Conservation (phyloP, 53 echinoderm and acorn worm genomes). For the Arbacia lixula region DNA sequence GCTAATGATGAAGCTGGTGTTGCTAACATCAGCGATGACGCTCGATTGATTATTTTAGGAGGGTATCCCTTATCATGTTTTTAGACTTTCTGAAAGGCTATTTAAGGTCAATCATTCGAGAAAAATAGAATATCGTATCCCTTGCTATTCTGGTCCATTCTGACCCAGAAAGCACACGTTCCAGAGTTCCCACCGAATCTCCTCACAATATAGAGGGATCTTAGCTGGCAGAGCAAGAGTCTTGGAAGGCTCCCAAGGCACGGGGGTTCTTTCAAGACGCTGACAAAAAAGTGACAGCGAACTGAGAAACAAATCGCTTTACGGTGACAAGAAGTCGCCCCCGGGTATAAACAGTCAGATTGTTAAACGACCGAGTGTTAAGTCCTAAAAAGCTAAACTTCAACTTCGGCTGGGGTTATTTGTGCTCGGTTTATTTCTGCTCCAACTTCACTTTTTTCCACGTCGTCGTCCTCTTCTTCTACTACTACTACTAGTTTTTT, state of each 20-base stretch:
- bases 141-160: no score
- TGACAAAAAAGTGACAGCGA: conserved; percentile 55
- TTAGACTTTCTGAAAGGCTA: no score
- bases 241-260: conserved; percentile 23
- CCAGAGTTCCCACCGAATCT: conserved; percentile 11
- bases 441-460: background rate
- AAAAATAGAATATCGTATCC: no score
- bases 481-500: background rate
- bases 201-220: background rate
- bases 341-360: conserved; percentile 10
- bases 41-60: no score
- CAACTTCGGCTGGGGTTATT: conserved; percentile 13
- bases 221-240: background rate
- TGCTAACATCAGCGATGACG: no score
- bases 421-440: background rate
- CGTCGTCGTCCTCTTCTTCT: background rate
- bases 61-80: no score
- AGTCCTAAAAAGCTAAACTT: conserved; percentile 50
- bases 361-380: conserved; percentile 38
- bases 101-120: no score
- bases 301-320: conserved; percentile 43
- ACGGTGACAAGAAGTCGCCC: conserved; percentile 52
- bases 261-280: background rate
- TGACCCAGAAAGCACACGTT: no score
- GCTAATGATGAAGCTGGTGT: no score